Evolutionary conservation across 1,140 invertebrate genomes (phyloP), one percentile per base, ranked within the genome.

Genomic region (Acromyrmex echinatior): DNA sequence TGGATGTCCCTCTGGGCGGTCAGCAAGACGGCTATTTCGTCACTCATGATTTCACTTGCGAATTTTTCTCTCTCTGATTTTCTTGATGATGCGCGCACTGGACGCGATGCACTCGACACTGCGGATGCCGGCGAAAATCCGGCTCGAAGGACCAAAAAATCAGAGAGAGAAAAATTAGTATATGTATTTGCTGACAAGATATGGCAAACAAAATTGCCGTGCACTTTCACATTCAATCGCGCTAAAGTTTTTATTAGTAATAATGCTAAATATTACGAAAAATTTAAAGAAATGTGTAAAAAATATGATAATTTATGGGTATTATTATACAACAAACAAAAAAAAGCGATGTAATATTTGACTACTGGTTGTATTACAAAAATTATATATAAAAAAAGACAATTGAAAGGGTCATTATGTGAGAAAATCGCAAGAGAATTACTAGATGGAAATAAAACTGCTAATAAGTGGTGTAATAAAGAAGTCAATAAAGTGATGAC

Each of bases 211-310:
- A 68, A 68, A 10, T 68, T 68, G 12, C 18, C 35, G 35, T 45
- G 35, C 35, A 35, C 31, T 21, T 39, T 68, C n/a, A 45, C 31
- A 25, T 68, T 68, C 45, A 68, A 68, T 45, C 65, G 35, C 65
- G 35, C 65, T 21, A 68, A 35, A 39, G 9, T 68, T 9, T 68
- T 10, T 21, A 68, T 39, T 39, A 39, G 6, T 39, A 39, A 3
- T 39, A 7, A 39, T 6, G 35, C 35, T 39, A 39, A 39, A 39
- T 68, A 16, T 21, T 68, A 45, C 7, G 35, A 35, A 10, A n/a
- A 39, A 7, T 66, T 66, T 66, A 35, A 35, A 68, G 35, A 2
- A 12, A 45, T 3, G 3, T 68, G 65, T 68, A 68, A 68, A 1
- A 18, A 68, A 28, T 68, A 35, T 68, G 35, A 14, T 0, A 18